Percentiles rank a stretch among this genome's conserved stretches.
Conservation (phyloP, 2,113 vertebrate genomes). For the Plestiodon gilberti region DNA sequence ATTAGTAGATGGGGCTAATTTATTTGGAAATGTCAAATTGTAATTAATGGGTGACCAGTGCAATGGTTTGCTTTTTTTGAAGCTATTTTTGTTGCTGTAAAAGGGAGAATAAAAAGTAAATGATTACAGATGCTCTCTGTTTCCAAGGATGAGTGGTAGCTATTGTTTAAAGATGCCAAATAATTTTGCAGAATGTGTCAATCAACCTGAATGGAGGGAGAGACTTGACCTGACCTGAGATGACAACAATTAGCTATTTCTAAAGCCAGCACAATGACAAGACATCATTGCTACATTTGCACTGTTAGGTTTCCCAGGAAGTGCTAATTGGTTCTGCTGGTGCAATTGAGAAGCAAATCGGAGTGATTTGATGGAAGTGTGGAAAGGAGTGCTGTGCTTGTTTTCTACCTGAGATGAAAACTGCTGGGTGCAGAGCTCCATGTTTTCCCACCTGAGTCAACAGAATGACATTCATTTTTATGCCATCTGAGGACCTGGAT, state of each 20-base stretch:
- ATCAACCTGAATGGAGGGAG: not conserved
- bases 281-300: not conserved
- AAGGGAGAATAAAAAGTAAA: too few species aligned
- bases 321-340: not conserved
- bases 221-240: too few species aligned
- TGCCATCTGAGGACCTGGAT: not conserved
- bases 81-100: too few species aligned
- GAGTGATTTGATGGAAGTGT: not conserved
- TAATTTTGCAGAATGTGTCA: not conserved
- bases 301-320: not conserved
- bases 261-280: not conserved
- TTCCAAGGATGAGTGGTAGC: not conserved
- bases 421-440: too few species aligned
- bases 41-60: too few species aligned
- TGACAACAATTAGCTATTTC: not conserved
- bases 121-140: not conserved
- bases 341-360: not conserved
- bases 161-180: not conserved
- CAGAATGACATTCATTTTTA: not conserved
- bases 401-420: not conserved
- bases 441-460: not conserved
- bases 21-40: too few species aligned
- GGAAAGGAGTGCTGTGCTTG: not conserved
- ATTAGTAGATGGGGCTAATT: too few species aligned
- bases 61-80: too few species aligned